These are phyloP conservation scores for Spinus pinus DNA, from an alignment of 2,797 vertebrate genomes.

Conservation along the genomic window DNA sequence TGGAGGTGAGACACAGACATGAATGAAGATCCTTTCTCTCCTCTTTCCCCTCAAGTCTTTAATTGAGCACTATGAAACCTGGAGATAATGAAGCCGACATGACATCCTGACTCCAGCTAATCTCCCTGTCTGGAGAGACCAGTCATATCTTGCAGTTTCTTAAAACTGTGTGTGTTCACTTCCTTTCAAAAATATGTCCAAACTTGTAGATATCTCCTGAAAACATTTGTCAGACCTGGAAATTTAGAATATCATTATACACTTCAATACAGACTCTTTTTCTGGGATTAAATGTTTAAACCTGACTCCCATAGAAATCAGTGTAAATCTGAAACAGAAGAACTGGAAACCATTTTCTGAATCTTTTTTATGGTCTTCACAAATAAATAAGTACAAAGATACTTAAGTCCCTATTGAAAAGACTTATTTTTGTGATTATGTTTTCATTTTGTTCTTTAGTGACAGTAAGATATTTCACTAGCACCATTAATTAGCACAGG, in stretches of 20 bases:
- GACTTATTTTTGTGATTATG: not conserved
- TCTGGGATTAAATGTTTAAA: not conserved
- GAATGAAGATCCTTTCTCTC: not conserved
- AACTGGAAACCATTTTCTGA: not conserved
- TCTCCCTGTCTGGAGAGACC: not conserved
- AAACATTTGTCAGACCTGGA: not conserved
- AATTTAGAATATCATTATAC: not conserved
- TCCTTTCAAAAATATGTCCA: not conserved
- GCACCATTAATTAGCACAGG: not conserved
- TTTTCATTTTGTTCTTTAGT: not conserved
- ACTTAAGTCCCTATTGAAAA: not conserved
- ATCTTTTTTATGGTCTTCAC: not conserved
- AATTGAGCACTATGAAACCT: not conserved
- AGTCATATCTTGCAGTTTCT: not conserved
- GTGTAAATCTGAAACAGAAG: not conserved
- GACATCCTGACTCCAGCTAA: not conserved
- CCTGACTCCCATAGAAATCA: not conserved
- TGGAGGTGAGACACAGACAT: not conserved
- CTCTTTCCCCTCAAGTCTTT: not conserved
- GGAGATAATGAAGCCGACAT: not conserved
- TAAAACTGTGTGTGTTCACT: not conserved
- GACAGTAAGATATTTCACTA: not conserved
- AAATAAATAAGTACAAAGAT: not conserved
- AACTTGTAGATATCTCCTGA: accelerated
- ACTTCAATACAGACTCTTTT: not conserved